Base-by-base conservation (phyloP, 2,797 vertebrate genomes). In the Tamandua tetradactyla region DNA sequence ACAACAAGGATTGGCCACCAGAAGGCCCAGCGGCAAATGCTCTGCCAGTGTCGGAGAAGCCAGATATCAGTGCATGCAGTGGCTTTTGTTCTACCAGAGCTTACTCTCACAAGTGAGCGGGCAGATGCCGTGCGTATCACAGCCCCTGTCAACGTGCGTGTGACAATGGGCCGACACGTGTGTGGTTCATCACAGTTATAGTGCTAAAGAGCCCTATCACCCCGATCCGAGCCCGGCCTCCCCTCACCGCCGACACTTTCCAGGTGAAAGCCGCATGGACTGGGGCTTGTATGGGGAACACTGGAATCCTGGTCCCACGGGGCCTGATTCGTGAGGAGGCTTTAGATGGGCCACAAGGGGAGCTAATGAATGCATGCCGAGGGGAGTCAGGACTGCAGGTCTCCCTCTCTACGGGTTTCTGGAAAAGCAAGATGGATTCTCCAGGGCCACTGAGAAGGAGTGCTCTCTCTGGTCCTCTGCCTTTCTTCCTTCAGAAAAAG, bases 111-210 rank as follows among this genome's bases (percentile, higher is more conserved):
- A 20, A 14, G 3, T 8, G 42, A 93, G 27, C 22, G 3, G 7
- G 30, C 52, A 35, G 57, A 37, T 37, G 12, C n/a, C 0, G 6
- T 30, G 66, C 32, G 17, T 81, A 11, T 35, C 8, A 1, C 35
- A 32, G 30, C 2, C 0, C 40, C 81, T 62, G 15, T 68, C 3
- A 15, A 37, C 0, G 0, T 35, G 8, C 14, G 4, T 44, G 62
- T 76, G 79, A 87, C 47, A 30, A 17, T 5, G 1, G 42, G 64
- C 6, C n/a, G 13, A 40, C 23, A 0, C 47, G 78, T 52, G 6
- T 52, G 27, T 6, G 23, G 8, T 2, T 37, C 59, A 0, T 74
- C 1, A 7, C 2, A 3, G 3, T 64, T 55, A 10, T 3, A 37
- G 59, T 17, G 18, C 76, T n/a, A 7, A 1, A 23, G 52, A 40